These are phyloP conservation scores for Calcarius lapponicus DNA, from an alignment of 2,797 vertebrate species.

Conservation along the genomic window DNA sequence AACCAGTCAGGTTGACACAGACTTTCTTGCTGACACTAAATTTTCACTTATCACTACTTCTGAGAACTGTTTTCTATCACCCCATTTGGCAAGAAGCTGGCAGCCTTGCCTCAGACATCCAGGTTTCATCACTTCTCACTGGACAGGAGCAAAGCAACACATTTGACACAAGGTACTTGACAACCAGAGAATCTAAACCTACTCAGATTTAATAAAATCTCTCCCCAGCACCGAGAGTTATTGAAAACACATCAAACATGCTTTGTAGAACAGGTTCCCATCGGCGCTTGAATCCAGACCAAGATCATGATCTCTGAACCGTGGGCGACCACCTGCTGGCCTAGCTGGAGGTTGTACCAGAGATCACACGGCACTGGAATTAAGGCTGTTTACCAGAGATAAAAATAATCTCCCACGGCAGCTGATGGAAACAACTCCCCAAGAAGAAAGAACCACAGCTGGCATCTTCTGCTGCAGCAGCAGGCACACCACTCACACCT, in stretches of 20 bases:
- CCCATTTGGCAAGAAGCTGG: background rate
- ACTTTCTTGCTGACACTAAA: background rate
- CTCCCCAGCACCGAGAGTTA: background rate
- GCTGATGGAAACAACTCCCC: background rate
- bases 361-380: background rate
- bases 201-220: background rate
- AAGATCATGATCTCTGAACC: background rate
- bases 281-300: background rate
- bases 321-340: background rate
- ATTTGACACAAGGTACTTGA: background rate
- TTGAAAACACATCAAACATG: background rate
- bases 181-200: background rate
- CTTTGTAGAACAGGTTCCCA: background rate
- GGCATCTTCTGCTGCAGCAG: background rate
- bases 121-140: background rate
- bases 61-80: background rate
- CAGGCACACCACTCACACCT: background rate
- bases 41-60: background rate
- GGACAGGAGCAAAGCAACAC: background rate
- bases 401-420: background rate
- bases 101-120: background rate
- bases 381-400: background rate
- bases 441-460: background rate
- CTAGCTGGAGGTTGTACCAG: background rate
- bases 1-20: background rate